Evolutionary conservation across 2,113 vertebrate species (phyloP).

Genomic region (Epinephelus moara): DNA sequence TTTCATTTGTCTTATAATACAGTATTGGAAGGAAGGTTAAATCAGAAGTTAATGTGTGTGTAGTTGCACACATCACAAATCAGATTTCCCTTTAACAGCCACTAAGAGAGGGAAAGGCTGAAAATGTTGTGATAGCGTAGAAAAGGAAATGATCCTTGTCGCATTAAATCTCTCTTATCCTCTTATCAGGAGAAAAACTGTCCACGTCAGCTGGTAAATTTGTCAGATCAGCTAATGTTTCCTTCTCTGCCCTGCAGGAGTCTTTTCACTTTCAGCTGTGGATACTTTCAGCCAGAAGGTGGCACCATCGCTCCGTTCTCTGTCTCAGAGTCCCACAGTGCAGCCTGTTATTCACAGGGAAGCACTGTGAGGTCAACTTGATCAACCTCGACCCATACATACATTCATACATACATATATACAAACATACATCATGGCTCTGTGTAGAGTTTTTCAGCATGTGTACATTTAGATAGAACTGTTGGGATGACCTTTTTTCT

Average conservation of each 20-base stretch:
- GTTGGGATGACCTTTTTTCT: background rate
- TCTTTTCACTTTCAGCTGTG: background rate
- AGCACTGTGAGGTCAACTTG: too few relatives aligned
- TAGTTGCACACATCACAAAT: too few relatives aligned
- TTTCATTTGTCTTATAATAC: too few relatives aligned
- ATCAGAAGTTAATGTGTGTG: too few relatives aligned
- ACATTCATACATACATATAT: too few relatives aligned
- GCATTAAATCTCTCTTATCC: background rate
- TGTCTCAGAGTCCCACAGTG: background rate
- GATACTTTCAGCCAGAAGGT: conserved; percentile 24
- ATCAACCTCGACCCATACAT: background rate
- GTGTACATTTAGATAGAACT: background rate
- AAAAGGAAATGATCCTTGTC: background rate
- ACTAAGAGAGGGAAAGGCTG: background rate
- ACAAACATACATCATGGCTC: too few relatives aligned
- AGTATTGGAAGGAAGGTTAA: too few relatives aligned
- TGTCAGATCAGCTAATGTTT: background rate
- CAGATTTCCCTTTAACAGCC: too few relatives aligned
- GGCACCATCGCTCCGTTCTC: conserved; percentile 20
- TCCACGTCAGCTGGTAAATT: background rate
- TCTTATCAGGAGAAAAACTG: background rate
- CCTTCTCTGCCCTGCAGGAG: too few relatives aligned
- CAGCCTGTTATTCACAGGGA: background rate
- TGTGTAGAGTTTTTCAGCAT: too few relatives aligned
- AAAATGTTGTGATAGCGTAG: background rate